Evolutionary conservation across 1,140 invertebrate species (phyloP).

Genomic region (Hycleus phaleratus): DNA sequence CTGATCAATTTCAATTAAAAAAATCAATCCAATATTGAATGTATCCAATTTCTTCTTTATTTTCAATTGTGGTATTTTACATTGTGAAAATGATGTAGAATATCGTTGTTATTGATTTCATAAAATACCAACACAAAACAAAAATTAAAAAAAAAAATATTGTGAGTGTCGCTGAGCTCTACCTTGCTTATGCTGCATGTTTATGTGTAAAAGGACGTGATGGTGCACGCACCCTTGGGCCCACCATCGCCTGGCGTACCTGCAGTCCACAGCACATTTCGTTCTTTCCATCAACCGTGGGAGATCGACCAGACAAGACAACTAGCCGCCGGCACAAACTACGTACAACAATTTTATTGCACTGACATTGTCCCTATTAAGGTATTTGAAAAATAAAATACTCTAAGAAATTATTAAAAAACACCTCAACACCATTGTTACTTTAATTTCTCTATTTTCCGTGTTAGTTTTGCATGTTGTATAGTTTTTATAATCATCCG

Average conservation of each 20-base stretch:
- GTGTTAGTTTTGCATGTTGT: background rate
- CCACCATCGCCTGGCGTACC: slow-evolving; percentile 37
- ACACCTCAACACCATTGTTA: background rate
- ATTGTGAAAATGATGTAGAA: background rate
- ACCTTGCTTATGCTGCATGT: slow-evolving; percentile 40
- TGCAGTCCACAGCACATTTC: slow-evolving; percentile 45
- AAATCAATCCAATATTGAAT: slow-evolving; percentile 7
- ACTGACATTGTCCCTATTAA: slow-evolving; percentile 63
- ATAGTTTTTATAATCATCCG: background rate
- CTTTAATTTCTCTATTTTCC: background rate
- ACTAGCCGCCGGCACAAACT: slow-evolving; percentile 39
- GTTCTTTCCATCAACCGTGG: slow-evolving; percentile 50
- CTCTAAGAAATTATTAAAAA: background rate
- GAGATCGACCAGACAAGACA: slow-evolving; percentile 47
- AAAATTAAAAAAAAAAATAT: background rate
- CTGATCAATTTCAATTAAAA: slow-evolving; percentile 1
- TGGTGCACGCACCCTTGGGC: slow-evolving; percentile 40
- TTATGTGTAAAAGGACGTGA: slow-evolving; percentile 40
- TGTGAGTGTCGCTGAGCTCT: slow-evolving; percentile 13
- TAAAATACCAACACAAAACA: too few species aligned
- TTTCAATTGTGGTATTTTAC: slow-evolving; percentile 13
- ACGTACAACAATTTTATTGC: slow-evolving; percentile 44
- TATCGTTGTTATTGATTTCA: too few species aligned
- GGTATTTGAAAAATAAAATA: slow-evolving; percentile 43
- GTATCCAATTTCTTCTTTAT: background rate